These are phyloP conservation scores for Heliconius charithonia DNA, from an alignment of 2,888 invertebrate species.

Conservation along the genomic window DNA sequence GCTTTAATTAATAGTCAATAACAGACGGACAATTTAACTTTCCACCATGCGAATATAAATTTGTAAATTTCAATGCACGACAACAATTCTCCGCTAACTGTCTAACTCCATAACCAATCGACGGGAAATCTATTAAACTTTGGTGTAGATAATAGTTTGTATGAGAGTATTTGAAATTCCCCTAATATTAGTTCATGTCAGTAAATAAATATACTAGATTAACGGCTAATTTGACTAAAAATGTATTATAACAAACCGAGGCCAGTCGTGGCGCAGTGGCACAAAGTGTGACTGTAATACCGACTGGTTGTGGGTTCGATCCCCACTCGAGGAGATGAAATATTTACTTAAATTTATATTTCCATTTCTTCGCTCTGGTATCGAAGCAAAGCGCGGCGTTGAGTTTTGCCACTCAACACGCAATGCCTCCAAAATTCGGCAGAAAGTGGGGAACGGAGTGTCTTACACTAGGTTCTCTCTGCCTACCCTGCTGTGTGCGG, in stretches of 20 bases:
- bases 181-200: not conserved
- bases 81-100: not conserved
- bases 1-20: not conserved
- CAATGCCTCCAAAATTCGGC: no score
- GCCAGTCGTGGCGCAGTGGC: no score
- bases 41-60: not conserved
- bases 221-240: not conserved
- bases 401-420: no score
- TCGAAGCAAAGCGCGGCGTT: no score
- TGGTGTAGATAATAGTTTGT: not conserved
- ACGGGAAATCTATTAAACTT: conserved; percentile 7
- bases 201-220: not conserved
- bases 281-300: no score
- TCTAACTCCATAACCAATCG: conserved; percentile 3
- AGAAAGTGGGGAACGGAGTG: no score
- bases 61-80: not conserved
- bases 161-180: conserved; percentile 5
- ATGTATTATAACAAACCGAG: not conserved
- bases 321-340: no score
- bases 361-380: no score
- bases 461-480: no score
- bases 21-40: not conserved
- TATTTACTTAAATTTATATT: no score
- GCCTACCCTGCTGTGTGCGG: no score
- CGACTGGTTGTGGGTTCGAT: no score